Conservation (phyloP, 2,113 vertebrate genomes). For the Rattus rattus region DNA sequence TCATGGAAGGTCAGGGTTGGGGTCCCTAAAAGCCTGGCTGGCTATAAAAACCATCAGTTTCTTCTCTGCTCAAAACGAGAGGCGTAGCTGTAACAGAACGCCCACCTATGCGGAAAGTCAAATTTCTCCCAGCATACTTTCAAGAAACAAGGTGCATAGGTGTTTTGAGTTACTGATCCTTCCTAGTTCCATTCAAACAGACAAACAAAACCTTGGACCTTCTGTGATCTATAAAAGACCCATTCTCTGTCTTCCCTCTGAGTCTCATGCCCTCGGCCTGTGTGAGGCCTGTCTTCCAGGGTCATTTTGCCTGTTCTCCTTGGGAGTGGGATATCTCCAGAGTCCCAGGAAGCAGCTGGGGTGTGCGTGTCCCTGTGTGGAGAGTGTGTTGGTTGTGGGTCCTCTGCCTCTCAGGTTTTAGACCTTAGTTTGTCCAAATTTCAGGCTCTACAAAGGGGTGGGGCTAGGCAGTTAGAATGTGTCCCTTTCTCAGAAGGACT, state of each 20-base stretch:
- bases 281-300: background rate
- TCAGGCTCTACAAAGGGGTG: background rate
- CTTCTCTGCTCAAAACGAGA: background rate
- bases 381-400: too few relatives aligned
- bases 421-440: background rate
- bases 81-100: conserved; percentile 24
- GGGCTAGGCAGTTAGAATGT: background rate
- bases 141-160: conserved; percentile 77
- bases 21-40: background rate
- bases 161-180: conserved; percentile 79
- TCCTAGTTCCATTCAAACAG: conserved; percentile 77
- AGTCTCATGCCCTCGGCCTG: conserved; percentile 64
- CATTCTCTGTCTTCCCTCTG: conserved; percentile 77
- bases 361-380: background rate
- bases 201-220: background rate
- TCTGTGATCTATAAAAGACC: conserved; percentile 77
- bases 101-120: conserved; percentile 76
- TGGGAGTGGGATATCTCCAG: conserved; percentile 47
- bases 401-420: background rate
- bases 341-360: conserved; percentile 32
- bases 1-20: background rate
- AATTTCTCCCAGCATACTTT: conserved; percentile 71
- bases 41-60: background rate
- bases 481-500: too few relatives aligned
- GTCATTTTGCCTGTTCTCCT: conserved; percentile 41